phyloP scores from a whole-genome alignment of 92 coral and sea anemone genomes.

The Bergia puertoricense region DNA sequence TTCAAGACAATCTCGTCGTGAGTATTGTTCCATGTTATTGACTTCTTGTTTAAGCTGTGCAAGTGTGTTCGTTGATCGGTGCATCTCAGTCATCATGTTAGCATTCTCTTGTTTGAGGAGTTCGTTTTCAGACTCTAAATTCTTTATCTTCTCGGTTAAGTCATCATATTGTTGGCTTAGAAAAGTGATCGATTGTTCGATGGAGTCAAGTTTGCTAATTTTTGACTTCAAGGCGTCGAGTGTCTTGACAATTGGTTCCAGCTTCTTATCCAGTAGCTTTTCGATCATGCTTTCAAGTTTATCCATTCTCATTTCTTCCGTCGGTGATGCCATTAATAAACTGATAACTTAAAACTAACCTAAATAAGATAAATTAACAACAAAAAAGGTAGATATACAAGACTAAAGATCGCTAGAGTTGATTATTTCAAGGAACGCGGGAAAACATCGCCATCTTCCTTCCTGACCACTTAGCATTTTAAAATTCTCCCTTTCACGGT shows the following conservation, averaged over 20 bases:
- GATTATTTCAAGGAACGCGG: slow-evolving; percentile 10
- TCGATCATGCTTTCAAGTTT: slow-evolving; percentile 22
- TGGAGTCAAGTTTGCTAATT: slow-evolving; percentile 17
- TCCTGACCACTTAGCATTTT: no score
- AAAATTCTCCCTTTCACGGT: no score
- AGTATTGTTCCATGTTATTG: slow-evolving; percentile 38
- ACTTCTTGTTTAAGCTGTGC: slow-evolving; percentile 36
- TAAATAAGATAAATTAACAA: slow-evolving; percentile 17
- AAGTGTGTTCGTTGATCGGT: slow-evolving; percentile 26
- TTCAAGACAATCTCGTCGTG: slow-evolving; percentile 46
- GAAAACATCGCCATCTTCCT: slow-evolving; percentile 22
- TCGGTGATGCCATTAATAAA: slow-evolving; percentile 16
- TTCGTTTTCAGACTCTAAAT: slow-evolving; percentile 18
- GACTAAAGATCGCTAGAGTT: slow-evolving; percentile 18
- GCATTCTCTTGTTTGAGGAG: slow-evolving; percentile 16
- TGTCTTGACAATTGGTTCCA: slow-evolving; percentile 32
- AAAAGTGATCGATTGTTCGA: slow-evolving; percentile 36
- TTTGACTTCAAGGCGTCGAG: slow-evolving; percentile 32
- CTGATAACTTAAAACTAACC: slow-evolving; percentile 5
- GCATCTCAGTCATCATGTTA: slow-evolving; percentile 7
- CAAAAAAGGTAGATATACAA: slow-evolving; percentile 15
- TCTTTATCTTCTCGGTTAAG: slow-evolving; percentile 8
- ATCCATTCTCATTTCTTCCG: slow-evolving; percentile 13
- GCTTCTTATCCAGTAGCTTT: slow-evolving; percentile 42
- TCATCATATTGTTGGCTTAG: slow-evolving; percentile 31